Percentiles rank a stretch among this genome's conserved stretches.
Conservation (phyloP, 2,797 vertebrate species). For the Alca torda region DNA sequence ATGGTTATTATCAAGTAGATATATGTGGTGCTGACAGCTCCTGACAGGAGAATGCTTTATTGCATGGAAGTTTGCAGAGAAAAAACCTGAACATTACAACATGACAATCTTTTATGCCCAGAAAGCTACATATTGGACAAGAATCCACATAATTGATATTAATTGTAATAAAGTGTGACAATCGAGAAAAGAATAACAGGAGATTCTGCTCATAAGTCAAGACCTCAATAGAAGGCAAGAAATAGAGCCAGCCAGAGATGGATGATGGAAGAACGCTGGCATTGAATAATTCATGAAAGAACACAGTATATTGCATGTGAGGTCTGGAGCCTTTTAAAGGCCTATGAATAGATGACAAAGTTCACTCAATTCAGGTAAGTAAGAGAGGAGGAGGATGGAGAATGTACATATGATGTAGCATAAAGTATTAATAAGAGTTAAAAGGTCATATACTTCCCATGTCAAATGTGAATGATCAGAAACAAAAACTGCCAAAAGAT, state of each 20-base stretch:
- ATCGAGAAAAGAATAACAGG: constrained; percentile 24
- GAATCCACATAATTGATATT: constrained; percentile 40
- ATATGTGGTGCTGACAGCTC: constrained; percentile 43
- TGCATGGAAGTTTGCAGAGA: constrained; percentile 37
- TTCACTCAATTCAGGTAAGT: not conserved
- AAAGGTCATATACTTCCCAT: not conserved
- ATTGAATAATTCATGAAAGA: constrained; percentile 43
- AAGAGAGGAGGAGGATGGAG: not conserved
- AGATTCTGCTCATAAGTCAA: constrained; percentile 31
- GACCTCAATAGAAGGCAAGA: constrained; percentile 25
- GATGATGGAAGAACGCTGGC: constrained; percentile 15
- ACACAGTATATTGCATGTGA: not conserved
- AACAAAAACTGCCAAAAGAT: not conserved
- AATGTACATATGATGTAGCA: constrained; percentile 22
- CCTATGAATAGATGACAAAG: not conserved
- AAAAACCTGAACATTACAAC: constrained; percentile 26
- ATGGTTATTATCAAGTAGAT: constrained; percentile 42
- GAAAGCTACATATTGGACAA: constrained; percentile 6
- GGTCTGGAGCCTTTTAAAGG: constrained; percentile 16
- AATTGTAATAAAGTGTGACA: constrained; percentile 46
- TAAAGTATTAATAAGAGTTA: constrained; percentile 31
- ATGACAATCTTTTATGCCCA: constrained; percentile 10
- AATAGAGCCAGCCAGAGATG: constrained; percentile 23
- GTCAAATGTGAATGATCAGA: constrained; percentile 19
- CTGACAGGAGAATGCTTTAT: constrained; percentile 52